A percentile compares a stretch with the other conserved stretches of the same genome.
These are phyloP conservation scores for Diadumene lineata DNA, from an alignment of 92 coral and sea anemone genomes.

Conservation along the genomic window DNA sequence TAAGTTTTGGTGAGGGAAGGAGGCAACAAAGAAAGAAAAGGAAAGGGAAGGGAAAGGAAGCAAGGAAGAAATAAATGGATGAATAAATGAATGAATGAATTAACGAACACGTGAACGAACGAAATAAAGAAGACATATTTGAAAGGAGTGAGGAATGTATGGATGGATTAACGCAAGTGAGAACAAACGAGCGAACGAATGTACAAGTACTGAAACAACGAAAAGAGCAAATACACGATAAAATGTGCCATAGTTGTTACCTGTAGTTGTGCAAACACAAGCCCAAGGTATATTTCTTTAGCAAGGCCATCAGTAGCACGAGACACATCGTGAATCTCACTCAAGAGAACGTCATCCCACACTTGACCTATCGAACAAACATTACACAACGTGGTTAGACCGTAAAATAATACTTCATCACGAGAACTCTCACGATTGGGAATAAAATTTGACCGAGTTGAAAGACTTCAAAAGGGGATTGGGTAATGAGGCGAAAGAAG, in stretches of 20 bases:
- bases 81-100: not conserved
- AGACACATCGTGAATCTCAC: constrained; percentile 72
- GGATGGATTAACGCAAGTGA: not conserved
- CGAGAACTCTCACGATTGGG: too few relatives aligned
- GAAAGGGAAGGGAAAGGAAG: not conserved
- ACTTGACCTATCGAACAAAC: constrained; percentile 31
- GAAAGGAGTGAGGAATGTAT: not conserved
- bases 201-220: not conserved
- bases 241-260: too few relatives aligned
- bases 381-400: too few relatives aligned
- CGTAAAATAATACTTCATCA: too few relatives aligned
- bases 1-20: too few relatives aligned
- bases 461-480: too few relatives aligned
- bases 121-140: not conserved
- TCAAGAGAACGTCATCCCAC: constrained; percentile 65
- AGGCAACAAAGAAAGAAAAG: not conserved
- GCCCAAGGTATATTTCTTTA: constrained; percentile 87
- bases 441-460: too few relatives aligned
- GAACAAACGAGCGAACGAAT: not conserved
- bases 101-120: not conserved
- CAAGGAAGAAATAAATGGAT: too few relatives aligned
- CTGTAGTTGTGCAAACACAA: constrained; percentile 91
- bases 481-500: too few relatives aligned
- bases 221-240: not conserved
- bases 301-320: constrained; percentile 87